Base-by-base conservation (phyloP, 2,888 invertebrate species). In the Drosophila neoperkinsi region DNA sequence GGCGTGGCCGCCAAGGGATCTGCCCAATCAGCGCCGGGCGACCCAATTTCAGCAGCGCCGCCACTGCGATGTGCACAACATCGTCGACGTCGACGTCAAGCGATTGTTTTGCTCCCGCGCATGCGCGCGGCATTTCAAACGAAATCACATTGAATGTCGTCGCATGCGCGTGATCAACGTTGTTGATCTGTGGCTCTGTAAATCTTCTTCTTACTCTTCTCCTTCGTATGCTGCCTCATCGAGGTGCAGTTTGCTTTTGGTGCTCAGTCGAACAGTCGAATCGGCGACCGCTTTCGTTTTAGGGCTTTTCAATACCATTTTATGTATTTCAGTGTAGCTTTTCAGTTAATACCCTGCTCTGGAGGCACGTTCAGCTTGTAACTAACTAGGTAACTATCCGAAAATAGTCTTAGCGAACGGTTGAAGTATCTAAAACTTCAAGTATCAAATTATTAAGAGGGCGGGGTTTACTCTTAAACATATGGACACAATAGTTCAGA, bases 121-220 rank as follows among this genome's bases (percentile, higher is more conserved):
- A 90, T 88, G 88, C 68, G 78, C 75, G 90, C 88, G 89, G 90
- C 85, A 70, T 79, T 84, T 90, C 85, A 90, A 90, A 91, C 90
- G 81, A 91, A 90, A 91, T 90, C 90, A 91, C 90, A 90, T 90
- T 83, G 88, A 88, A 84, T 81, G 87, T 83, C 82, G 86, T 81
- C 91, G 89, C 90, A 83, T 91, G 90, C 90, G 91, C 89, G 87
- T 90, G 91, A 90, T 90, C 90, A 90, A 89, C 82, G 87, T 87
- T 85, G 88, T 86, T 91, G 90, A 88, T 88, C 90, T 90, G 88
- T 78, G 77, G 41, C 74, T 72, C 65, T 72, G 64, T 56, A 38
- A 53, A 61, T 64, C 60, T 49, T 53, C 64, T 30, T 34, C 63
- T 30, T 41, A 56, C 28, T 16, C 41, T 4, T 36, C 3, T 41